phyloP scores from a whole-genome alignment of 2,113 vertebrate genomes.

The Antennarius striatus region DNA sequence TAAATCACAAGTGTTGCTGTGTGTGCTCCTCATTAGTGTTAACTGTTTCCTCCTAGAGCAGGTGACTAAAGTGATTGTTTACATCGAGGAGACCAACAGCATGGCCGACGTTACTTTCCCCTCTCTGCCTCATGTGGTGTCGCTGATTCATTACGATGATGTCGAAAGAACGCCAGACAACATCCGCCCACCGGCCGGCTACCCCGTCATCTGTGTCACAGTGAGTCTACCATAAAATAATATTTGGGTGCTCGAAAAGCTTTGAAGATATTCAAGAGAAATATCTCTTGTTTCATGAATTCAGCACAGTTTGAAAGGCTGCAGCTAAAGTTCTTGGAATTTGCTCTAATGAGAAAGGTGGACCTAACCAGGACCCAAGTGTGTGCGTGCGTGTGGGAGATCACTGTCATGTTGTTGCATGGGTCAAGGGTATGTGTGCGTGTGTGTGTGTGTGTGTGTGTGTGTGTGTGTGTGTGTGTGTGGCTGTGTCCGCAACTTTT shows the following conservation, averaged over 20 bases:
- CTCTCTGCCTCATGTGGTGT: constrained; percentile 87
- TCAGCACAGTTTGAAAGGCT: neutral
- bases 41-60: constrained; percentile 57
- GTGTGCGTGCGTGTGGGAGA: constrained; percentile 11
- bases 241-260: neutral
- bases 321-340: neutral
- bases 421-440: neutral
- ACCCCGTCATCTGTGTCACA: constrained; percentile 91
- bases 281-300: neutral
- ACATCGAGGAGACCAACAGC: constrained; percentile 91
- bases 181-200: constrained; percentile 84
- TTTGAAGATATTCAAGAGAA: neutral
- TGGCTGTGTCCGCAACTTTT: constrained; percentile 35
- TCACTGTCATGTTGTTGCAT: too few relatives aligned
- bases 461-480: constrained; percentile 9
- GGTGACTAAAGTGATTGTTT: constrained; percentile 89
- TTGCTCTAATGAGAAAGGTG: neutral
- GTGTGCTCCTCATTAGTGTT: neutral
- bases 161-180: constrained; percentile 71
- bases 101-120: constrained; percentile 96
- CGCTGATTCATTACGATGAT: constrained; percentile 89
- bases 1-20: neutral
- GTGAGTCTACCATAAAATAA: constrained; percentile 76
- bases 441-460: constrained; percentile 12
- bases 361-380: neutral